Evolutionary conservation across 2,797 vertebrate species (phyloP), one percentile per base, ranked within the genome.

Genomic region (Taenioides sp.): DNA sequence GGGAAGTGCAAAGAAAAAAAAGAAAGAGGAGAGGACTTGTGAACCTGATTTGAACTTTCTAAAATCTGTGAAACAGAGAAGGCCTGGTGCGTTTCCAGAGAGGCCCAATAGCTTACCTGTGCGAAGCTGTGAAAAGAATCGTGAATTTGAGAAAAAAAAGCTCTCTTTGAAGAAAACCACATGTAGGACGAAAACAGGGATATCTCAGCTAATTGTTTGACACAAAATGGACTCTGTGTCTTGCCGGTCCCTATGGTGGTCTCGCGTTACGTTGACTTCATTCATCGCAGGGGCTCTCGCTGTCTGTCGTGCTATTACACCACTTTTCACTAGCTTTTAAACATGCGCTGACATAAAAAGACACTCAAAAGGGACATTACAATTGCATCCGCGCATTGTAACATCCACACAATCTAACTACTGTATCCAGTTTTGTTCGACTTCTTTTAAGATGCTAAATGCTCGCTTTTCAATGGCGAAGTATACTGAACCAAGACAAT

Each of bases 141-240:
- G 54, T 63, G 69, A 65, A 84, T 78, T 69, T 10, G 67, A 70
- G 70, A 71, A 47, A 67, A 70, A 71, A 79, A 83, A 75, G 76
- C 83, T 69, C 67, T 71, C 80, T 83, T 86, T 87, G 83, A 87
- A 84, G 72, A 68, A 78, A 83, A 79, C 66, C 31, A 28, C 27
- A 17, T 34, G 54, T 54, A 27, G 74, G 77, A 80, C 76, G 85
- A 76, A 49, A 81, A 71, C 80, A 34, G 81, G 70, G 52, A 86
- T 87, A 81, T 87, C 65, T 9, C 76, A 70, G 12, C 71, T 80
- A 69, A 78, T 84, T 87, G 82, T 86, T 67, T 80, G 77, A 71
- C 76, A 87, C 86, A 88, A 78, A 86, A 80, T 81, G 71, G 52
- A 61, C 86, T 84, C 87, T 92, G 88, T 90, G 78, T 82, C 77